Conservation (phyloP, 2,888 invertebrate species). For the Pasiphila rectangulata region DNA sequence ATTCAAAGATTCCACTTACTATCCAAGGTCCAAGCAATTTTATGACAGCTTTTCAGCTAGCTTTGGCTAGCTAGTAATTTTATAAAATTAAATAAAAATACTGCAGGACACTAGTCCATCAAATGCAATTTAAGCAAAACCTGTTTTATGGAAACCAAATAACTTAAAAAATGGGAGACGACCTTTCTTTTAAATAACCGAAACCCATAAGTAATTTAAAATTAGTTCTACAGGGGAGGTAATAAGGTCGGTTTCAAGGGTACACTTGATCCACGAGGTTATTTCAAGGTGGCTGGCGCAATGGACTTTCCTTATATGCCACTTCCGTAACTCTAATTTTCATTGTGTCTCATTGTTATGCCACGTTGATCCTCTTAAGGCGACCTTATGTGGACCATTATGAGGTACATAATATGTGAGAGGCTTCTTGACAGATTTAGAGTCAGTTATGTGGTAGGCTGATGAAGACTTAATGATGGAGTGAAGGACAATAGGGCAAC, state of each 20-base stretch:
- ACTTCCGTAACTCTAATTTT: constrained; percentile 52
- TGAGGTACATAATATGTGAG: constrained; percentile 5
- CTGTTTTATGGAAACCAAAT: too few relatives aligned
- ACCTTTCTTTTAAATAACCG: too few relatives aligned
- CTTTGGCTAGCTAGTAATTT: too few relatives aligned
- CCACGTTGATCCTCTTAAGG: constrained; percentile 38
- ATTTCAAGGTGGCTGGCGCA: constrained; percentile 44
- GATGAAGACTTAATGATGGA: background rate
- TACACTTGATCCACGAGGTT: constrained; percentile 50
- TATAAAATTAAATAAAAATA: too few relatives aligned
- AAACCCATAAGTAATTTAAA: constrained; percentile 1
- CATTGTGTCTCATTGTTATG: constrained; percentile 46
- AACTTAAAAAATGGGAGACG: too few relatives aligned
- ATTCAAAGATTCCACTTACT: too few relatives aligned
- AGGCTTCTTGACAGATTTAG: constrained; percentile 1
- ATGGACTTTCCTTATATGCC: constrained; percentile 60
- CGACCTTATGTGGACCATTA: constrained; percentile 40
- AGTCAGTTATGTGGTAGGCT: background rate
- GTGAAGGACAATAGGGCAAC: too few relatives aligned
- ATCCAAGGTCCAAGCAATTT: too few relatives aligned
- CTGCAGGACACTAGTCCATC: too few relatives aligned
- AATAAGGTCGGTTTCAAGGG: constrained; percentile 48
- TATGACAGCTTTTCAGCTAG: too few relatives aligned
- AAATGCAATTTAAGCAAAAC: too few relatives aligned
- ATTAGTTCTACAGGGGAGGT: constrained; percentile 14